Percentiles rank a stretch among this genome's conserved stretches.
phyloP scores from a whole-genome alignment of 2,888 invertebrate genomes.

The Timema podura region DNA sequence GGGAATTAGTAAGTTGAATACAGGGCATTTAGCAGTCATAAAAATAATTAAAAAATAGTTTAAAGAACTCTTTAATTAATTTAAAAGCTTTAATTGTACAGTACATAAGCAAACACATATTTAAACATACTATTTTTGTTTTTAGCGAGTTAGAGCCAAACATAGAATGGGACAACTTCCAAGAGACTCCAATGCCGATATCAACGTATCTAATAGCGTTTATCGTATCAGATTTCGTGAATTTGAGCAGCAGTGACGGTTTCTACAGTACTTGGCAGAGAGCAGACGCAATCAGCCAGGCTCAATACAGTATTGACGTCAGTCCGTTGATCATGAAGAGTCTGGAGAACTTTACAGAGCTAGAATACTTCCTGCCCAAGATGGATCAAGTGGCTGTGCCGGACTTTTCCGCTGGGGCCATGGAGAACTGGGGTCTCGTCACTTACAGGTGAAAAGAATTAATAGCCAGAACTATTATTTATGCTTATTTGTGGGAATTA shows the following conservation, averaged over 20 bases:
- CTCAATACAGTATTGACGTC: slow-evolving; percentile 3
- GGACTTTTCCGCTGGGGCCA: slow-evolving; percentile 7
- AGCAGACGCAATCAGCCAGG: not conserved
- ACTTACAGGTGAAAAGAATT: slow-evolving; percentile 8
- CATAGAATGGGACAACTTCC: slow-evolving; percentile 4
- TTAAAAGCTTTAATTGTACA: no score
- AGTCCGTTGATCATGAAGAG: not conserved
- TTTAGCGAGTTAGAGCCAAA: not conserved
- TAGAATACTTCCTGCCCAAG: slow-evolving; percentile 14
- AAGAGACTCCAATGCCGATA: slow-evolving; percentile 12
- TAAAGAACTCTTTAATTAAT: no score
- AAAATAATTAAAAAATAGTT: no score
- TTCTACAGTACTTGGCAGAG: slow-evolving; percentile 8
- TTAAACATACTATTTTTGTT: not conserved
- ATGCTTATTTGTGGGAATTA: no score
- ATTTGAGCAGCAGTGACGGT: slow-evolving; percentile 5
- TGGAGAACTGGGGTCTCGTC: slow-evolving; percentile 15
- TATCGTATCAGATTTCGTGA: slow-evolving; percentile 6
- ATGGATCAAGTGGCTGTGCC: slow-evolving; percentile 10
- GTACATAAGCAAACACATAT: not conserved
- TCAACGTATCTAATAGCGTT: slow-evolving; percentile 10
- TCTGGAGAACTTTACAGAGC: not conserved
- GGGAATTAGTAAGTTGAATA: no score
- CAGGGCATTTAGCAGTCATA: no score
- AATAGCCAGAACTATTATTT: no score